Percentiles rank a stretch among this genome's conserved stretches.
Conservation (phyloP, 2,797 vertebrate genomes). For the Clarias laeviceps region DNA sequence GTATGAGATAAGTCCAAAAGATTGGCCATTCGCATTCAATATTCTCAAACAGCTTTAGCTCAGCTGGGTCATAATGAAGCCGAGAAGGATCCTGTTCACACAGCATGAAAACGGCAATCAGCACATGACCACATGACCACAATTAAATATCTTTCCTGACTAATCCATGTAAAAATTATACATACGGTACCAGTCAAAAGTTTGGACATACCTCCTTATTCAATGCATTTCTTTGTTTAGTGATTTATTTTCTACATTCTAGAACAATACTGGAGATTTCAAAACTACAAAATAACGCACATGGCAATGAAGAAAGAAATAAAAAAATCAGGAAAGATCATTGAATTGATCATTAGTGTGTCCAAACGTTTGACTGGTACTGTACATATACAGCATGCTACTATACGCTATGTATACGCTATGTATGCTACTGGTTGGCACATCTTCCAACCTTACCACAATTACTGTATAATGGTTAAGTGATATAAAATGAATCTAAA, state of each 20-base stretch:
- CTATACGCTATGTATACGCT: not conserved
- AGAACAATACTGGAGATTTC: too few relatives aligned
- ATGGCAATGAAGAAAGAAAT: too few relatives aligned
- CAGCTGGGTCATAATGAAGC: conserved; percentile 95
- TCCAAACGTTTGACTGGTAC: too few relatives aligned
- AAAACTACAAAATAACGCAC: too few relatives aligned
- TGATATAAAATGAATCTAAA: not conserved
- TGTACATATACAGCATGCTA: not conserved
- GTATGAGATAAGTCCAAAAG: conserved; percentile 96
- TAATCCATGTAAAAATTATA: not conserved
- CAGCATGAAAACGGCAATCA: not conserved
- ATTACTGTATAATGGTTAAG: not conserved
- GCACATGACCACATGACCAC: too few relatives aligned
- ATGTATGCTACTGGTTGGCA: not conserved
- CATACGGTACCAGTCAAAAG: too few relatives aligned
- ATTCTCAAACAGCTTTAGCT: conserved; percentile 97
- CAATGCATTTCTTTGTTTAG: too few relatives aligned
- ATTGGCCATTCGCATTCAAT: conserved; percentile 98
- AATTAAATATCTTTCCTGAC: not conserved
- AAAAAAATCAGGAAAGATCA: too few relatives aligned
- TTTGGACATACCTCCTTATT: too few relatives aligned
- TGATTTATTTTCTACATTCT: too few relatives aligned
- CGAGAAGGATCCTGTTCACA: conserved; percentile 85
- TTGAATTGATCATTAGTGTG: too few relatives aligned
- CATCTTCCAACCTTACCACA: not conserved